phyloP scores from a whole-genome alignment of 2,113 vertebrate genomes.

The Montifringilla adamsi region DNA sequence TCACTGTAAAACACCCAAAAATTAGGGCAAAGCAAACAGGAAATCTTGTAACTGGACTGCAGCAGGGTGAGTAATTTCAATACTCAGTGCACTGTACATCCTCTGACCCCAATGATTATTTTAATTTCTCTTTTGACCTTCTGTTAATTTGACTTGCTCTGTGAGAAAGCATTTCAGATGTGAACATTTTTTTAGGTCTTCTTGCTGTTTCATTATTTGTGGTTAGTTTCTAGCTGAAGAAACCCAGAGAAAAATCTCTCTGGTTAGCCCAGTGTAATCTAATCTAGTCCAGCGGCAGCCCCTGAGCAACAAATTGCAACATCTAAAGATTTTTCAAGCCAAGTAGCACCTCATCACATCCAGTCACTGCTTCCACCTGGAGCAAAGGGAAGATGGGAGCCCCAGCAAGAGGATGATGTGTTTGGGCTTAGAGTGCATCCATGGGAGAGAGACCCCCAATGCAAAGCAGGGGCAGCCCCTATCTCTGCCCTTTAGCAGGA shows the following conservation, averaged over 20 bases:
- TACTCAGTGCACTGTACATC: not conserved
- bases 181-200: not conserved
- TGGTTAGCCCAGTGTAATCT: not conserved
- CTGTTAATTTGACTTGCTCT: not conserved
- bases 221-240: constrained; percentile 1
- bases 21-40: not conserved
- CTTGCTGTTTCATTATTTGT: constrained; percentile 19
- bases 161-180: not conserved
- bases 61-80: constrained; percentile 19
- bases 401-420: not conserved
- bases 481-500: not conserved
- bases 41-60: not conserved
- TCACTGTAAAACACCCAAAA: constrained; percentile 7
- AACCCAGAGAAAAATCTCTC: constrained; percentile 12
- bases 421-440: not conserved
- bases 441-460: not conserved
- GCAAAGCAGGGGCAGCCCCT: not conserved
- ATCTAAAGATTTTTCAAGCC: not conserved
- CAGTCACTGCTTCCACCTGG: not conserved
- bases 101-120: not conserved
- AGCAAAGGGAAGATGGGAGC: not conserved
- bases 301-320: not conserved
- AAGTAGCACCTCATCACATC: not conserved
- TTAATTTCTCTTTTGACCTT: constrained; percentile 37
- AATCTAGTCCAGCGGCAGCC: not conserved